Evolutionary conservation across 2,888 invertebrate genomes (phyloP), one percentile per base, ranked within the genome.

Genomic region (Dorcus parallelipipedus): DNA sequence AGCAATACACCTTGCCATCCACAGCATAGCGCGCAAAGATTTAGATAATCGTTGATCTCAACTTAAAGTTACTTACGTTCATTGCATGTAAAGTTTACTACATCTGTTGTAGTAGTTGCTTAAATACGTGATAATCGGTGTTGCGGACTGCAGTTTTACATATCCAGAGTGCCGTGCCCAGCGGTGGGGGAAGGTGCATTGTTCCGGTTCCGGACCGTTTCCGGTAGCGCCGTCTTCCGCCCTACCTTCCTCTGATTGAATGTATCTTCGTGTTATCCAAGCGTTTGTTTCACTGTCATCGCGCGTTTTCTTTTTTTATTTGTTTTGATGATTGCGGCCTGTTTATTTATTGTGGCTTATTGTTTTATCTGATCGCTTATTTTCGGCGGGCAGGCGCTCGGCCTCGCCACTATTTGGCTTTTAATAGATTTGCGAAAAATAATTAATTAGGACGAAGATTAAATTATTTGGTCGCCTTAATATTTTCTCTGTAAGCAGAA

Each of bases 181-280:
- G 33, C 10, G 38, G 45, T 41, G 14, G 47, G 51, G 51, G 41
- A 40, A 56, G 56, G 56, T 14, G 39, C 45, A 47, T 69, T 68
- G 67, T 73, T 73, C 72, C 72, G 70, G 70, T 73, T 71, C 71
- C 71, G 71, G 71, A 66, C 68, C 67, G 69, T 68, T 73, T 73
- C 73, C 73, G 69, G 71, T 69, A 67, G 69, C 69, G 69, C 69
- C 71, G 69, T 69, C 69, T 71, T 71, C 71, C 72, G 69, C 70
- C 70, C 70, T 65, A 67, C 68, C 69, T 69, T 64, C 58, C 64
- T 59, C 70, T 71, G 71, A 73, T 73, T 71, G 71, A 73, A 72
- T 72, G 71, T 71, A 70, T 71, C 68, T 72, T 71, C 72, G 72
- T 72, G 72, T 70, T 71, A 71, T 63, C 65, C 67, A 63, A 67